phyloP scores from a whole-genome alignment of 2,888 invertebrate genomes.

The Mimachlamys varia region DNA sequence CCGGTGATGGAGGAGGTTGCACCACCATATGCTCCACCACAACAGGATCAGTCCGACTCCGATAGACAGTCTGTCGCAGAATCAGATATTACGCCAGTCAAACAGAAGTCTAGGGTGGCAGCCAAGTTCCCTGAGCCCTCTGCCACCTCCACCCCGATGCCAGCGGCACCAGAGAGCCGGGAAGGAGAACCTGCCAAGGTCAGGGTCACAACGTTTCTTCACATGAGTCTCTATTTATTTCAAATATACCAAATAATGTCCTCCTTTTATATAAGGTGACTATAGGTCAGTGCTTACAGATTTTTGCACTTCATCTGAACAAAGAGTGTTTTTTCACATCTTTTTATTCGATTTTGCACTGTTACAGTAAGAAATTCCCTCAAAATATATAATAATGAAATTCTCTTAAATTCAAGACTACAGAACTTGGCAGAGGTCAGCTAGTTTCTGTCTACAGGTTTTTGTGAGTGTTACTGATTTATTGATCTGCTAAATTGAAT shows the following conservation, averaged over 20 bases:
- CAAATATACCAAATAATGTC: neutral
- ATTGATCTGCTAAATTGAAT: too few species aligned
- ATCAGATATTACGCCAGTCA: slow-evolving; percentile 67
- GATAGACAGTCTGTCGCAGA: slow-evolving; percentile 59
- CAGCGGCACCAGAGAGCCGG: slow-evolving; percentile 47
- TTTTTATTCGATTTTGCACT: too few species aligned
- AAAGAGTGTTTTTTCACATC: too few species aligned
- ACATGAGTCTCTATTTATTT: neutral
- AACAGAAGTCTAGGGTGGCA: slow-evolving; percentile 61
- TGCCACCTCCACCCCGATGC: slow-evolving; percentile 75
- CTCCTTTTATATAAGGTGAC: neutral
- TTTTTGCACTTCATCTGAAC: too few species aligned
- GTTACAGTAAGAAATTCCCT: too few species aligned
- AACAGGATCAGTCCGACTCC: neutral
- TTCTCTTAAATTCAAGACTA: too few species aligned
- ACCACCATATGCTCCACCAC: slow-evolving; percentile 4
- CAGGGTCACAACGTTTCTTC: neutral
- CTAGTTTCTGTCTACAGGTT: too few species aligned
- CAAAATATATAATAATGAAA: too few species aligned
- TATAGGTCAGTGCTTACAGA: too few species aligned
- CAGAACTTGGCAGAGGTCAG: too few species aligned
- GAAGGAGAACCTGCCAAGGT: slow-evolving; percentile 42
- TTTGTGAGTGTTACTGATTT: too few species aligned
- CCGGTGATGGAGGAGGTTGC: neutral
- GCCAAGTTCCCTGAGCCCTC: slow-evolving; percentile 69